phyloP scores from a whole-genome alignment of 2,888 invertebrate genomes.

The Brenthis daphne region DNA sequence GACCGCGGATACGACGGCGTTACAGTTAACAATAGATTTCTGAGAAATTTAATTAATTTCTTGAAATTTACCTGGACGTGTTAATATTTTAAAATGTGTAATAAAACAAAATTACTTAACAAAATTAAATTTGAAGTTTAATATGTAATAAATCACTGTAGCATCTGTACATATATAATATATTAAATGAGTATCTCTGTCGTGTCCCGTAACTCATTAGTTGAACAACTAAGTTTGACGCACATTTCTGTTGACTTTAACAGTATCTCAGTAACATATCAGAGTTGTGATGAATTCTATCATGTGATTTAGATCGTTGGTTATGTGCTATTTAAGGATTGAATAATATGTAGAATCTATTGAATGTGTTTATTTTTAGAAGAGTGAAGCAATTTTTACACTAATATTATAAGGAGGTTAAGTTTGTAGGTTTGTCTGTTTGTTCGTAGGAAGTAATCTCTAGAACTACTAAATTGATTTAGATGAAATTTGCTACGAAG shows the following conservation, averaged over 20 bases:
- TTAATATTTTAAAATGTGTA: no score
- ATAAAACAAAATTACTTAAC: neutral
- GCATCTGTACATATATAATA: neutral
- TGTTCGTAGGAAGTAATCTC: no score
- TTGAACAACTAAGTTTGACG: slow-evolving; percentile 27
- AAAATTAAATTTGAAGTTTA: slow-evolving; percentile 6
- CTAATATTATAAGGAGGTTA: no score
- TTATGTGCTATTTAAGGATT: neutral
- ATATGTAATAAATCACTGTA: slow-evolving; percentile 16
- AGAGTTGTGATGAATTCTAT: slow-evolving; percentile 9
- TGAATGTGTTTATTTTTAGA: neutral
- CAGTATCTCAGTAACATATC: slow-evolving; percentile 9
- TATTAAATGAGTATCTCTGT: slow-evolving; percentile 16
- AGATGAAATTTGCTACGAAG: no score
- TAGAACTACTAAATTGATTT: no score
- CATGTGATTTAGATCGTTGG: neutral
- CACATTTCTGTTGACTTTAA: slow-evolving; percentile 8
- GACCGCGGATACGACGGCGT: no score
- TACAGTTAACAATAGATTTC: no score
- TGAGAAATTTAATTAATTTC: no score
- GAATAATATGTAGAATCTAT: neutral
- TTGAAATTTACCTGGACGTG: no score
- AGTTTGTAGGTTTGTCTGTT: no score
- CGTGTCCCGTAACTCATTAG: slow-evolving; percentile 30
- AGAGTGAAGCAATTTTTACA: no score